A percentile compares a stretch with the other conserved stretches of the same genome.
phyloP scores from a whole-genome alignment of 2,113 vertebrate species.

The Daubentonia madagascariensis region DNA sequence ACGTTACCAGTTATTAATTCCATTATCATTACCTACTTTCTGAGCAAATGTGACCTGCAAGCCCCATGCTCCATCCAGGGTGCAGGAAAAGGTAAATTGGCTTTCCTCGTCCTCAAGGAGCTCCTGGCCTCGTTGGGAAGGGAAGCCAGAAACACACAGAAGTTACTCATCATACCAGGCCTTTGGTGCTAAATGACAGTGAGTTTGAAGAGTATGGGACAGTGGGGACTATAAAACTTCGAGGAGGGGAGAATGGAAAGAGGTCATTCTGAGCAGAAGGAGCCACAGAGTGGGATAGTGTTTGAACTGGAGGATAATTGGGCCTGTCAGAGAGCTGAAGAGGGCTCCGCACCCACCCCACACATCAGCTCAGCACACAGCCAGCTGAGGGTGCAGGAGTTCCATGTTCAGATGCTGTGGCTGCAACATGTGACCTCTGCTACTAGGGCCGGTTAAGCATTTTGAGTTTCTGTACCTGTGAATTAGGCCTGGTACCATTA shows the following conservation, averaged over 20 bases:
- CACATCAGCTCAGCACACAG: rapidly evolving
- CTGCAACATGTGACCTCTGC: neutral
- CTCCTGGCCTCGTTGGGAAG: neutral
- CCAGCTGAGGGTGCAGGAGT: too few relatives aligned
- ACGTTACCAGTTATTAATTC: neutral
- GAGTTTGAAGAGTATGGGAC: neutral
- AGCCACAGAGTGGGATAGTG: neutral
- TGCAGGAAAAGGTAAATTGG: neutral
- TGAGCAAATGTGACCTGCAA: neutral
- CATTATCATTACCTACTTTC: neutral
- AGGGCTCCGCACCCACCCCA: neutral
- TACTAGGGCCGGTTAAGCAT: neutral
- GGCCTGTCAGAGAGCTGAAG: neutral
- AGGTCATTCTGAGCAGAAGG: neutral
- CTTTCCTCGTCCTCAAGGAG: neutral
- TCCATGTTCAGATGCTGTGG: neutral
- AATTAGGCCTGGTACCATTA: neutral
- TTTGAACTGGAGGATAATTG: neutral
- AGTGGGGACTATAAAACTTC: neutral
- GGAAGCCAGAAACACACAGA: neutral
- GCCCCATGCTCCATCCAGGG: neutral
- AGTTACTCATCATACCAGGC: neutral
- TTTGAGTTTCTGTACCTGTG: neutral
- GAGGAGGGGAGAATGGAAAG: neutral
- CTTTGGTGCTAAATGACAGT: neutral